These are phyloP conservation scores for Thaleichthys pacificus DNA, from an alignment of 2,797 vertebrate species.

Conservation along the genomic window DNA sequence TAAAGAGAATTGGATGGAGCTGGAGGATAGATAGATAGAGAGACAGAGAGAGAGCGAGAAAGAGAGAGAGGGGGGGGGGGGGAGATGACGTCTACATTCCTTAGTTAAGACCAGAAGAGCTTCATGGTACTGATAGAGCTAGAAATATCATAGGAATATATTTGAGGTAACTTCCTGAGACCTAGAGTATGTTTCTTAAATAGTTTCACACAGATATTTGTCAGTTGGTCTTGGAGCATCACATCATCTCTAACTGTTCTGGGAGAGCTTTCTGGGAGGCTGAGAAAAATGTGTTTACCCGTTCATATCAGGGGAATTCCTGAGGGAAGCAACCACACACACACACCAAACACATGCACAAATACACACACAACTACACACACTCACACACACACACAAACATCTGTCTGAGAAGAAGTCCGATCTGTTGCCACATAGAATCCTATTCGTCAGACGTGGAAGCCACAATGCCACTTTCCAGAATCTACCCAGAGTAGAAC, in stretches of 20 bases:
- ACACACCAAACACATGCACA: neutral
- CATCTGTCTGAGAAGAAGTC: conserved; percentile 4
- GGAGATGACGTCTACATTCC: too few relatives aligned
- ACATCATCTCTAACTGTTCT: neutral
- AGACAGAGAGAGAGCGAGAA: neutral
- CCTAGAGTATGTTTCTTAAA: neutral
- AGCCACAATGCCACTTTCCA: neutral
- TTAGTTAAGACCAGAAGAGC: too few relatives aligned
- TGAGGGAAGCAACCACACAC: neutral
- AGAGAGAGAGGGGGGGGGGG: too few relatives aligned
- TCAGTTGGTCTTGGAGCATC: neutral
- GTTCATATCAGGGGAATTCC: neutral
- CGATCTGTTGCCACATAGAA: neutral
- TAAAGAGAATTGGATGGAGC: conserved; percentile 1
- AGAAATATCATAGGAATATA: neutral
- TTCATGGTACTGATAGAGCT: too few relatives aligned
- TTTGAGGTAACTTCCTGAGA: neutral
- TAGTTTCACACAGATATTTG: neutral
- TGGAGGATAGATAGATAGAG: neutral
- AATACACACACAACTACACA: neutral
- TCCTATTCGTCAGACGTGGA: neutral
- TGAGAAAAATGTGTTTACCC: neutral
- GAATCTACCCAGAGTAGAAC: neutral
- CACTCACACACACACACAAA: neutral
- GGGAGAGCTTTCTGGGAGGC: neutral